Evolutionary conservation across 2,888 invertebrate genomes (phyloP).

Genomic region (Thelaira solivaga): DNA sequence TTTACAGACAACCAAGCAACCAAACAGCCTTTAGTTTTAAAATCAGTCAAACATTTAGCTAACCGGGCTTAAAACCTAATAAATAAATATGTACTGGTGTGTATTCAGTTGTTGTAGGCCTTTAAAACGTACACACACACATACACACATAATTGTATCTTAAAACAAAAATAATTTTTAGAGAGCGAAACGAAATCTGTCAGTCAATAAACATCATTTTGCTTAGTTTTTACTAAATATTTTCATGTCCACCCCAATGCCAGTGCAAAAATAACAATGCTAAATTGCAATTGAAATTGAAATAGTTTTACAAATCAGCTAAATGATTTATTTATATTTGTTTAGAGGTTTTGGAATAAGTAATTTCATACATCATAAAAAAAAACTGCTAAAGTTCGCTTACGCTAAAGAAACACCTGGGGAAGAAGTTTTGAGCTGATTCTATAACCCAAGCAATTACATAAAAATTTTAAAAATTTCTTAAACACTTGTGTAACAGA

Average conservation of each 20-base stretch:
- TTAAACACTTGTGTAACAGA: too few species aligned
- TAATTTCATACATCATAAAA: conserved; percentile 9
- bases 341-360: conserved; percentile 4
- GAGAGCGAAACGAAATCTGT: conserved; percentile 38
- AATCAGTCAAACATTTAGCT: conserved; percentile 15
- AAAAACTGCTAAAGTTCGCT: too few species aligned
- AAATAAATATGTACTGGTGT: too few species aligned
- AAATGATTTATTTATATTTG: conserved; percentile 19
- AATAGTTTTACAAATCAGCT: conserved; percentile 42
- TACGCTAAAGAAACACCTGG: too few species aligned
- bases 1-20: conserved; percentile 10
- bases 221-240: neutral
- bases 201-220: conserved; percentile 35
- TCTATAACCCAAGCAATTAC: too few species aligned
- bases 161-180: too few species aligned
- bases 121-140: conserved; percentile 2
- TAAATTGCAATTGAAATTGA: conserved; percentile 32
- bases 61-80: conserved; percentile 11
- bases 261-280: conserved; percentile 15
- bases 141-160: too few species aligned
- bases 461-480: too few species aligned
- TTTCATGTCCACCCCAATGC: conserved; percentile 42
- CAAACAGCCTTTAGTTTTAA: neutral
- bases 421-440: too few species aligned
- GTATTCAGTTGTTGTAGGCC: conserved; percentile 35